Conservation (phyloP, 2,113 vertebrate species). For the Amphilophus citrinellus region DNA sequence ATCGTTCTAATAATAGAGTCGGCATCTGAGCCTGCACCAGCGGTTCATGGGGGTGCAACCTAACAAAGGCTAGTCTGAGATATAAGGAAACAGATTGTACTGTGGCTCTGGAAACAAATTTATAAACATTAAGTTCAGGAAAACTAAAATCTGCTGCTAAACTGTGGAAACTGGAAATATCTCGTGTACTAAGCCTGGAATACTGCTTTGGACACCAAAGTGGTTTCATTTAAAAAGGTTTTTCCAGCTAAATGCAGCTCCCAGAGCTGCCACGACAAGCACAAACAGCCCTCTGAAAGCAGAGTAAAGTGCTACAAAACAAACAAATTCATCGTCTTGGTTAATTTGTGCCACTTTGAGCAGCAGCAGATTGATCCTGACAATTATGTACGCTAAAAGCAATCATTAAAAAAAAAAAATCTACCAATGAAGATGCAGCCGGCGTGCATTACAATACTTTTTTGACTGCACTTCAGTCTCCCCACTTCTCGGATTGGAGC, state of each 20-base stretch:
- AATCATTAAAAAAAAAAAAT: slow-evolving; percentile 31
- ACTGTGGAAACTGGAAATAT: neutral
- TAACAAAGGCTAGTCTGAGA: neutral
- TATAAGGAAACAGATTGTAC: slow-evolving; percentile 34
- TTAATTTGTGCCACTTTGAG: neutral
- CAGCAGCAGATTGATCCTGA: neutral
- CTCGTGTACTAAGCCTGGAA: slow-evolving; percentile 9
- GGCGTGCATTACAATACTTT: slow-evolving; percentile 18
- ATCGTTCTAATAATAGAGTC: slow-evolving; percentile 48
- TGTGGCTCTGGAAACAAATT: neutral
- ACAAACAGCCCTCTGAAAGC: slow-evolving; percentile 30
- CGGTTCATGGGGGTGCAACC: neutral
- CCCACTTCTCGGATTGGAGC: neutral
- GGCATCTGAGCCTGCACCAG: neutral
- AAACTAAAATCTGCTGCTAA: neutral
- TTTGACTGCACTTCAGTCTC: neutral
- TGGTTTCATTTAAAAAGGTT: slow-evolving; percentile 23
- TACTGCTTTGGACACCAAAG: slow-evolving; percentile 54
- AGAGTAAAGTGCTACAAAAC: slow-evolving; percentile 66
- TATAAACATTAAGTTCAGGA: neutral
- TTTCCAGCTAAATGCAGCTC: slow-evolving; percentile 37
- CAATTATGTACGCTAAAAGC: neutral
- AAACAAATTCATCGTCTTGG: slow-evolving; percentile 5
- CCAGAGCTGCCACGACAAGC: slow-evolving; percentile 10
- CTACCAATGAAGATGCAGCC: slow-evolving; percentile 1